Conservation (phyloP, 2,797 vertebrate genomes). For the Clarias pachynema region DNA sequence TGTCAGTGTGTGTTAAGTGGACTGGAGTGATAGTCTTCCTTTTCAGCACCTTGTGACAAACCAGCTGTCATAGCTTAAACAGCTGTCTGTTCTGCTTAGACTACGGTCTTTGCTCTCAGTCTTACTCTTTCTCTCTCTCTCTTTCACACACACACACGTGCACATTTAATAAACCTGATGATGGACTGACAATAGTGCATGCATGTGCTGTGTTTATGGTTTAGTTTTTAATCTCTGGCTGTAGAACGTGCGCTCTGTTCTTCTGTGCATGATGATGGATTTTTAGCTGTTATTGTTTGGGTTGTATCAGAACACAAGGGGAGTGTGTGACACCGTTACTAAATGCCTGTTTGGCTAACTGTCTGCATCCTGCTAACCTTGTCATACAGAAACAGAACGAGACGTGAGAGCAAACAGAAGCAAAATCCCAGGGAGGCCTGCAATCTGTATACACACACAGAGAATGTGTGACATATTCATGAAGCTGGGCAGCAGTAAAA, state of each 20-base stretch:
- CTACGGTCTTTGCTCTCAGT: not conserved
- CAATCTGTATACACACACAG: conserved; percentile 24
- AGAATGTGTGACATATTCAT: conserved; percentile 32
- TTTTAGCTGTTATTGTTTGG: not conserved
- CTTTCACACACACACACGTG: not conserved
- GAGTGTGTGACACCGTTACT: conserved; percentile 17
- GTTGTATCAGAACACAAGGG: not conserved
- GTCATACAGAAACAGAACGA: conserved; percentile 26
- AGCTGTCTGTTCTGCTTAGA: conserved; percentile 42
- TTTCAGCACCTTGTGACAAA: conserved; percentile 45
- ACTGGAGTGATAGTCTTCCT: conserved; percentile 32
- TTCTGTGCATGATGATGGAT: conserved; percentile 2
- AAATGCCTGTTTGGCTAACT: conserved; percentile 33
- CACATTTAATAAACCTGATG: conserved; percentile 27
- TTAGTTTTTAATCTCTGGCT: not conserved
- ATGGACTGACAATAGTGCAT: conserved; percentile 28
- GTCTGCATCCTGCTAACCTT: conserved; percentile 45
- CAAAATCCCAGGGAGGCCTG: conserved; percentile 34
- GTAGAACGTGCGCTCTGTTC: not conserved
- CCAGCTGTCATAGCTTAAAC: conserved; percentile 22
- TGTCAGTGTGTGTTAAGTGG: conserved; percentile 28
- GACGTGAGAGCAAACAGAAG: conserved; percentile 27
- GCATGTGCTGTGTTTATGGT: not conserved
- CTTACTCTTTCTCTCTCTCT: conserved; percentile 2
- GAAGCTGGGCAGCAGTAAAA: conserved; percentile 26